phyloP scores from a whole-genome alignment of 2,888 invertebrate genomes.

The Hemaris fuciformis region DNA sequence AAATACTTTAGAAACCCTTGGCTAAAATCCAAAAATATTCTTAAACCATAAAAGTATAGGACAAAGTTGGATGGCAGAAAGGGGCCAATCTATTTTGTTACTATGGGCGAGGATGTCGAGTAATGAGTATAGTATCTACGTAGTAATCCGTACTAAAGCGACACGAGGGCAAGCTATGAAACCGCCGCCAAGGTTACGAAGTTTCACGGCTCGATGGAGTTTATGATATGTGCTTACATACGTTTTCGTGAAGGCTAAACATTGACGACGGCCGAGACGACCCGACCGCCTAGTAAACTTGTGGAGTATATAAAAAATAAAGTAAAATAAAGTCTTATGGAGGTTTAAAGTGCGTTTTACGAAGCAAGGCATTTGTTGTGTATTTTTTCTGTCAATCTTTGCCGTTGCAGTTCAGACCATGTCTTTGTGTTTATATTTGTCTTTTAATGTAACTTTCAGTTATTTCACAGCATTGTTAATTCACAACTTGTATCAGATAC shows the following conservation, averaged over 20 bases:
- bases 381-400: no score
- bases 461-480: no score
- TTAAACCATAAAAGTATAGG: not conserved
- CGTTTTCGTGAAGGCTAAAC: not conserved
- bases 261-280: not conserved
- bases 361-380: no score
- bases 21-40: no score
- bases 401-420: no score
- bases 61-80: not conserved
- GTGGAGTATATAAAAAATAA: no score
- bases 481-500: no score
- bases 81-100: not conserved
- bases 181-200: constrained; percentile 1
- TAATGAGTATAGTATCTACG: not conserved
- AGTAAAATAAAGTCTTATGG: no score
- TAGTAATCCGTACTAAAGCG: not conserved
- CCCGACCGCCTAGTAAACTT: not conserved
- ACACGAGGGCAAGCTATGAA: not conserved
- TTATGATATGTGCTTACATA: not conserved
- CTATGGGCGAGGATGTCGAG: not conserved
- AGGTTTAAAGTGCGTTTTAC: no score
- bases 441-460: no score
- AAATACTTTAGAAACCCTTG: no score
- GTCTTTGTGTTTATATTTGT: no score
- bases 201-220: not conserved